Base-by-base conservation (phyloP, 2,888 invertebrate species). In the Apotomis betuletana region DNA sequence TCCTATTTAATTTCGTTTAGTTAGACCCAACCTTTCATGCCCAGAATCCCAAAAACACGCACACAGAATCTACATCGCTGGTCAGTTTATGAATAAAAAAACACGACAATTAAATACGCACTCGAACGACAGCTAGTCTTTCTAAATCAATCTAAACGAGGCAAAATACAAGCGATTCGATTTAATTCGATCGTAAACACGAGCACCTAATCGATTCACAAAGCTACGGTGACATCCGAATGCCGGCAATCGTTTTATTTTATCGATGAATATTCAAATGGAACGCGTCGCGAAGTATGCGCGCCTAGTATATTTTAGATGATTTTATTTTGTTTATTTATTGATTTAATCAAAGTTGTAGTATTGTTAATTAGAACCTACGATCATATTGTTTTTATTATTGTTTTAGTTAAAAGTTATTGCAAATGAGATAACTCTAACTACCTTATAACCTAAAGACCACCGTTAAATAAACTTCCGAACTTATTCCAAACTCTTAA, bases 121-220 rank as follows among this genome's bases (percentile, higher is more conserved):
- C 62, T 38, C 58, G 58, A 68, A 72, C 68, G 67, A 71, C 60
- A 49, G 27, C 65, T 70, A 67, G 67, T 62, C 70, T 67, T 74
- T 67, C 67, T 67, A 70, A 70, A 72, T 72, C 72, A 72, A 72
- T 74, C 68, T 70, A 73, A 74, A 71, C 75, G 73, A 70, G 71
- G 70, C 75, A 76, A 77, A 64, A 77, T 78, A 80, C 89, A 86
- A 87, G 86, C 87, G 87, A 90, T 91, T 86, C 88, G 82, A 86
- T 90, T 88, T 87, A 89, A 90, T 88, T 90, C 84, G 85, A 85
- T 91, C 91, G 85, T 92, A 91, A 92, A 92, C 83, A 84, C 80
- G 74, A 78, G 81, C 79, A 88, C 80, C 77, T 91, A 87, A 92
- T 90, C 87, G 92, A 86, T 83, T 84, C 81, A 78, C 83, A 79